Base-by-base conservation (phyloP, 2,888 invertebrate species). In the Fabriciana adippe region DNA sequence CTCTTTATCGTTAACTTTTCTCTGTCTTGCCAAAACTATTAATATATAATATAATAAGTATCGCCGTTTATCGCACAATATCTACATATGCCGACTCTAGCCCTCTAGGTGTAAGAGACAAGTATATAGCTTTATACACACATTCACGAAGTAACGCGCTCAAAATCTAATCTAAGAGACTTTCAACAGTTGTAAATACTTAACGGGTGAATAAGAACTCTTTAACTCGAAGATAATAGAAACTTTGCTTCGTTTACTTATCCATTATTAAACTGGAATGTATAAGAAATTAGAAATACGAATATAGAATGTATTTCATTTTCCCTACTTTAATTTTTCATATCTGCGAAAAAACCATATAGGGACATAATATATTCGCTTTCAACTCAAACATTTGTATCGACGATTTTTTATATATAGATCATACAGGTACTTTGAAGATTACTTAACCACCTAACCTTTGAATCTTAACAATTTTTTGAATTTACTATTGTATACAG, bases 181-280 rank as follows among this genome's bases (percentile, higher is more conserved):
- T 60, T 68, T 71, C 65, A 72, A 72, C 72, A 72, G 63, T 72
- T 72, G 72, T 72, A 72, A 72, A 72, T 63, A 72, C 64, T 67
- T 69, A 72, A 72, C 71, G 67, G 67, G 59, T 65, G 62, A 69
- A 67, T 67, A 61, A 67, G 69, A 69, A 59, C 47, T 63, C 62
- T 66, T 63, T 67, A 55, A 47, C 35, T 59, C 51, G 35, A 47
- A 61, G 15, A 65, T 45, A 26, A 53, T 48, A 53, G 53, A 64
- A 69, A 69, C 69, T 67, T 60, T 67, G 67, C 71, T 65, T 66
- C 60, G 50, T 54, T 21, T 11, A 26, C 51, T 54, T 55, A 50
- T n/a, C 4, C 48, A 64, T 47, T 64, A 21, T 50, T 18, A 50
- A 16, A 41, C 11, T 11, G 11, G 35, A 35, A 35, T 35, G 35